Evolutionary conservation across 2,888 invertebrate species (phyloP), one percentile per base, ranked within the genome.

Genomic region (Pheosia gnoma): DNA sequence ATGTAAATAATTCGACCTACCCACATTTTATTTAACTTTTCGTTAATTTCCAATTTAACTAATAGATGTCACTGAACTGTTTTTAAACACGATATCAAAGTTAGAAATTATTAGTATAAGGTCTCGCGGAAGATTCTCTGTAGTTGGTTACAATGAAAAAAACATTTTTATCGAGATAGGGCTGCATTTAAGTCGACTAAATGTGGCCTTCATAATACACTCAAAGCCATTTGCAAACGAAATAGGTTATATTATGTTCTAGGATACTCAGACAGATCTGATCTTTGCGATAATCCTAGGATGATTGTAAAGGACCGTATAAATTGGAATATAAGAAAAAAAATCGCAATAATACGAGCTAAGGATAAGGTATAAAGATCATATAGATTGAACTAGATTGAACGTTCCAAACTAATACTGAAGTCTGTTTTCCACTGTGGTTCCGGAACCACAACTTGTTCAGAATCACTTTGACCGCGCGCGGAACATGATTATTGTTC

Each of bases 181-280:
- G 62, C 51, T 36, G 59, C 57, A 51, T 59, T 43, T 60, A 54
- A 36, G 62, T 66, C 65, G 65, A 66, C 62, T 55, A 8, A 37
- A 60, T 66, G 60, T 43, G 57, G 53, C 57, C 62, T 62, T 47
- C 41, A 58, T 36, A 56, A 51, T 41, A 10, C 11, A 25, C 36
- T 4, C 4, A 52, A 3, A 52, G 4, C 10, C 36, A 3, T 25
- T 36, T 52, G 39, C 7, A 36, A 52, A 2, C 37, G 6, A 25
- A 25, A 9, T 52, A 36, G 25, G 25, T 25, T 25, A 25, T 25
- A 25, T 25, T 25, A 25, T 25, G 25, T 25, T 2, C 1, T 25
- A 25, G 25, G 25, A 25, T 25, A 25, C 0, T 25, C 25, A 2
- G 25, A 25, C 25, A 25, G 25, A 25, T 25, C 25, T 25, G 25